phyloP scores from a whole-genome alignment of 1,140 invertebrate genomes.

The Thalassaphorura encarpata region DNA sequence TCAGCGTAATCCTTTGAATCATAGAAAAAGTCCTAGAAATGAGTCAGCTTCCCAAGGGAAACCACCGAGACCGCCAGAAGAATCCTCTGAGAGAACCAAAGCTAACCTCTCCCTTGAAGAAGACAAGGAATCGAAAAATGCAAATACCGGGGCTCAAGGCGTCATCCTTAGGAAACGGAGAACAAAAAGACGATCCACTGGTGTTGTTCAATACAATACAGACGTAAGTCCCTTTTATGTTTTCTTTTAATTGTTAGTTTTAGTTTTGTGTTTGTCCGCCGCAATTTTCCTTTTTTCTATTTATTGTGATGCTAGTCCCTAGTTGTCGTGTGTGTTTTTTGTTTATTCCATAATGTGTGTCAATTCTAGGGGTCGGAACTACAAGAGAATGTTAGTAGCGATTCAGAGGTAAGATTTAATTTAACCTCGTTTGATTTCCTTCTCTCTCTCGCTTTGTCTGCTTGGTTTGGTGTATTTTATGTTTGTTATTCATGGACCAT shows the following conservation, averaged over 20 bases:
- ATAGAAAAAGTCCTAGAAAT: neutral
- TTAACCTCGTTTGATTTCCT: neutral
- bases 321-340: conserved; percentile 13
- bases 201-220: conserved; percentile 28
- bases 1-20: neutral
- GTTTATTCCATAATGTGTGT: conserved; percentile 4
- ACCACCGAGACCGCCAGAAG: conserved; percentile 25
- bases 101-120: conserved; percentile 16
- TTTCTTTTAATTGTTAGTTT: neutral
- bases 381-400: conserved; percentile 19
- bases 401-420: conserved; percentile 26
- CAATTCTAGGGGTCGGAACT: conserved; percentile 21
- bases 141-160: conserved; percentile 32
- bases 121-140: conserved; percentile 34
- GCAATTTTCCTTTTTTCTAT: no score
- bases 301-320: no score
- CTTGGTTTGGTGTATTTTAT: no score
- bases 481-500: no score
- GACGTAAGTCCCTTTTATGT: conserved; percentile 19
- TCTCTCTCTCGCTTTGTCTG: no score
- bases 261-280: conserved; percentile 13
- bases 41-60: conserved; percentile 3
- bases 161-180: conserved; percentile 36
- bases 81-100: conserved; percentile 9
- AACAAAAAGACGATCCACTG: conserved; percentile 39